A percentile compares a stretch with the other conserved stretches of the same genome.
Evolutionary conservation across 2,797 vertebrate genomes (phyloP).

Genomic region (Sebastes nivosus): DNA sequence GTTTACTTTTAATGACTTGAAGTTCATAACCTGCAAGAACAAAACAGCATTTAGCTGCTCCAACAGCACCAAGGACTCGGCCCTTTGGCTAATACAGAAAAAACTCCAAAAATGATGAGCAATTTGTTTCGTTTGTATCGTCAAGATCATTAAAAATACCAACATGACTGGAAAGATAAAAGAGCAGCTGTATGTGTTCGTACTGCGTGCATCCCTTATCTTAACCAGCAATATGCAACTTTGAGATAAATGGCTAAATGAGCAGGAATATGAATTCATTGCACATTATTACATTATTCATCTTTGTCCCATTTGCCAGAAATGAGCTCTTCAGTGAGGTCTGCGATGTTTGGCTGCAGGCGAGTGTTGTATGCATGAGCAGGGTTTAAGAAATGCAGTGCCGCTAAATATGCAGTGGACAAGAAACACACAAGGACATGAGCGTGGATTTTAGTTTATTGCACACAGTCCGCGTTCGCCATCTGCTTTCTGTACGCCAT

Average conservation of each 20-base stretch:
- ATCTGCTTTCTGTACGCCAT: conserved; percentile 27
- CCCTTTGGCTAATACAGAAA: background rate
- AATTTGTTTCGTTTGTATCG: background rate
- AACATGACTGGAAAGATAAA: background rate
- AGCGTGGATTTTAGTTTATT: conserved; percentile 18
- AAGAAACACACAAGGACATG: background rate
- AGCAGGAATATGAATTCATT: conserved; percentile 6
- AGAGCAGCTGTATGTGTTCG: background rate
- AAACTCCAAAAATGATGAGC: background rate
- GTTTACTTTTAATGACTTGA: background rate
- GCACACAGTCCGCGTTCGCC: conserved; percentile 10
- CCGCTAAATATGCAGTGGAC: conserved; percentile 11
- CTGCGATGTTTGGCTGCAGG: conserved; percentile 6
- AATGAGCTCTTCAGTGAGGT: conserved; percentile 2
- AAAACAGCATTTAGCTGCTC: background rate
- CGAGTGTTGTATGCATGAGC: background rate
- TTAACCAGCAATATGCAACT: background rate
- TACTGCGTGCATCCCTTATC: background rate
- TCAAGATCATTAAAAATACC: background rate
- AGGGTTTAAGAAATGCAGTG: background rate
- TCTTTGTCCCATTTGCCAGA: conserved; percentile 9
- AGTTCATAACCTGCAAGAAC: background rate
- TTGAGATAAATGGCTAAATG: background rate
- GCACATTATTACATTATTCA: conserved; percentile 5
- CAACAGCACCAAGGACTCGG: background rate